Evolutionary conservation across 2,888 invertebrate genomes (phyloP).

Genomic region (Theretra japonica): DNA sequence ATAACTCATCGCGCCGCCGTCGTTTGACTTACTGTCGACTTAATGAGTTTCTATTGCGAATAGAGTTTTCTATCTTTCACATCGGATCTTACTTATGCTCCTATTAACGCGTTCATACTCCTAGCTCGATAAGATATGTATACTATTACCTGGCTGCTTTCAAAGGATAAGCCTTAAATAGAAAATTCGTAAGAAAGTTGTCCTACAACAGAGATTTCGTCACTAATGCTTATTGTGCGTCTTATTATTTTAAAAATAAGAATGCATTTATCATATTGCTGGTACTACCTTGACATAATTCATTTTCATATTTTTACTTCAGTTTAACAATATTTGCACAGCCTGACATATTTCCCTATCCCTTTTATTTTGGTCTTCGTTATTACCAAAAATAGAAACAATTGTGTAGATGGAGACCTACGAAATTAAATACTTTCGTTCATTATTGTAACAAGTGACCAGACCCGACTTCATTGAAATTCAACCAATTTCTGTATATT

Average conservation of each 20-base stretch:
- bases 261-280: too few relatives aligned
- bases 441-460: too few relatives aligned
- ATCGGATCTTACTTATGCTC: neutral
- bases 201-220: neutral
- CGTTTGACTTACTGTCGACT: slow-evolving; percentile 42
- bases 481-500: too few relatives aligned
- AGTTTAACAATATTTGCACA: too few relatives aligned
- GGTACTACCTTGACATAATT: too few relatives aligned
- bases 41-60: slow-evolving; percentile 58
- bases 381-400: neutral
- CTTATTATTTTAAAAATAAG: too few relatives aligned
- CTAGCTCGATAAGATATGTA: neutral
- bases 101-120: neutral
- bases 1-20: slow-evolving; percentile 62
- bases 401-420: neutral
- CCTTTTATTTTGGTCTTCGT: neutral
- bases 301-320: too few relatives aligned
- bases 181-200: neutral
- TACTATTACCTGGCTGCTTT: neutral
- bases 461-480: too few relatives aligned
- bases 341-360: too few relatives aligned
- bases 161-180: neutral
- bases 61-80: slow-evolving; percentile 10
- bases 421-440: neutral
- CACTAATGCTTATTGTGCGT: neutral